Evolutionary conservation across 2,888 invertebrate species (phyloP), one percentile per base, ranked within the genome.

Genomic region (Cosmorhoe ocellata): DNA sequence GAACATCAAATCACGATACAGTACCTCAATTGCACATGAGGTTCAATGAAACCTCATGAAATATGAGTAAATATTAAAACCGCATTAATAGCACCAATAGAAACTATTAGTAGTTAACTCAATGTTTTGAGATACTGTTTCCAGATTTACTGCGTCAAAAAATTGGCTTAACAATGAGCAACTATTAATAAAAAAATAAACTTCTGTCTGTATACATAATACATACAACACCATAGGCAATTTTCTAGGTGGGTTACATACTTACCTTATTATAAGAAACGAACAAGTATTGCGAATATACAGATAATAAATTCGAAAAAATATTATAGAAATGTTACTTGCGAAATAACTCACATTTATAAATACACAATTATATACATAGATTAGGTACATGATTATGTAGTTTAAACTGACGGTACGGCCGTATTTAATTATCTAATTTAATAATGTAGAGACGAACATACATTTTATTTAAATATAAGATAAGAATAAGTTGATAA

Each of bases 121-220:
- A 18, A 18, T 18, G 18, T 3, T 8, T 42, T 45, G 27, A 44
- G 37, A 37, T 45, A 53, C 53, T 41, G 33, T 51, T 54, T 49
- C 41, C 44, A 26, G 56, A 13, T 55, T 41, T 32, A 51, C 22
- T 42, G 37, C 47, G 24, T 30, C 61, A 51, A 66, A 68, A 54
- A 45, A 40, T 12, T 31, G 40, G 37, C 38, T 13, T 52, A 52
- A 78, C 69, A 79, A 81, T 81, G 77, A 84, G 81, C 84, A 79
- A 79, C 84, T 83, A 56, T 69, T 63, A 75, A 11, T 87, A 82
- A 84, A 88, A 88, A 88, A 86, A 87, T 86, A 87, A 79, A 75
- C 68, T 79, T 80, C 84, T 85, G 81, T 81, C 75, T 81, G 86
- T 83, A 32, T 26, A 33, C 7, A 78, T 83, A n/a, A 32, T 26